Percentiles rank a stretch among this genome's conserved stretches.
phyloP scores from a whole-genome alignment of 2,797 vertebrate genomes.

The Percopsis omiscomaycus region DNA sequence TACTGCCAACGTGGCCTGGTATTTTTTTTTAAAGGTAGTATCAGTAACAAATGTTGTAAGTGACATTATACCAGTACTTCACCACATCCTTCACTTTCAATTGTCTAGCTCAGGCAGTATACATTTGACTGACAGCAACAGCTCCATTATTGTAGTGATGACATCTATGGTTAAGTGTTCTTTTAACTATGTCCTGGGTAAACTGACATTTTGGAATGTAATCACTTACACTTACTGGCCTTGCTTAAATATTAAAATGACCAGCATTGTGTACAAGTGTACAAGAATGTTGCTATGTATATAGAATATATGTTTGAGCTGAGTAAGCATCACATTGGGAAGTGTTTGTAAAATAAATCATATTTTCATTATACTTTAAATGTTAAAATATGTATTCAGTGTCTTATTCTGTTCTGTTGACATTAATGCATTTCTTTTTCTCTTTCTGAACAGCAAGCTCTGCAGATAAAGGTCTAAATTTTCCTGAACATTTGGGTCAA shows the following conservation, averaged over 20 bases:
- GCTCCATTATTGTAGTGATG: constrained; percentile 26
- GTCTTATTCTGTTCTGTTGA: constrained; percentile 65
- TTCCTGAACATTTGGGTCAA: constrained; percentile 78
- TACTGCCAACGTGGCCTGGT: constrained; percentile 95
- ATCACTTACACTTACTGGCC: constrained; percentile 19
- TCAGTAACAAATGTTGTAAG: constrained; percentile 86
- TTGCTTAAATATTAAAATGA: constrained; percentile 23
- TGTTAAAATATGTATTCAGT: constrained; percentile 58
- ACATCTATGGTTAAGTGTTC: constrained; percentile 21
- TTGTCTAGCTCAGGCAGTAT: constrained; percentile 32
- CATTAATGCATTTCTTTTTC: constrained; percentile 81
- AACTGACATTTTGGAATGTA: constrained; percentile 45
- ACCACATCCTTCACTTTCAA: constrained; percentile 48
- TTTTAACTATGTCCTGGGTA: constrained; percentile 37
- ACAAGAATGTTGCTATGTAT: constrained; percentile 53
- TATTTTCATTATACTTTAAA: constrained; percentile 69
- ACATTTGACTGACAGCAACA: constrained; percentile 25
- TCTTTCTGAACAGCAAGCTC: constrained; percentile 83
- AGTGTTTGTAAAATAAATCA: constrained; percentile 74
- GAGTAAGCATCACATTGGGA: constrained; percentile 41
- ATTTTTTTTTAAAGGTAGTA: constrained; percentile 99
- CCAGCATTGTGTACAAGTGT: constrained; percentile 35
- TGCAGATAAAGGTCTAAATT: constrained; percentile 74
- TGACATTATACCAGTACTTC: constrained; percentile 67
- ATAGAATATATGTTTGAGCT: constrained; percentile 50